Conservation (phyloP, 2,888 invertebrate genomes). For the Drosophila multiciliata region DNA sequence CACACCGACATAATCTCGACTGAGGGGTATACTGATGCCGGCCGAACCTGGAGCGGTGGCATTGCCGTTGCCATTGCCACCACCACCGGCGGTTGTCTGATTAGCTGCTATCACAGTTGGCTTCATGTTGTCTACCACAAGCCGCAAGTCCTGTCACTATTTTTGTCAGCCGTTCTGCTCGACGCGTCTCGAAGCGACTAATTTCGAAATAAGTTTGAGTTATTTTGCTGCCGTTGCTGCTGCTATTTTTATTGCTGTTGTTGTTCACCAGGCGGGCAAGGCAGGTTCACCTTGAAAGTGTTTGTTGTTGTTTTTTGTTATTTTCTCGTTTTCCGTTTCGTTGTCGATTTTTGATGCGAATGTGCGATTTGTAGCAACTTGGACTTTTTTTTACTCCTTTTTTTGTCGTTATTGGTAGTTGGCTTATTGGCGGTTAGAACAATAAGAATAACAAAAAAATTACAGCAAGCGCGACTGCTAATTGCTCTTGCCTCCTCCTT, state of each 20-base stretch:
- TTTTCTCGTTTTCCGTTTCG: slow-evolving; percentile 28
- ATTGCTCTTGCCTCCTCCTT: slow-evolving; percentile 32
- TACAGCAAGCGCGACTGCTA: slow-evolving; percentile 33
- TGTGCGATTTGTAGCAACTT: slow-evolving; percentile 38
- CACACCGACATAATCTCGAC: slow-evolving; percentile 67
- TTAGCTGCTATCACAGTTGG: slow-evolving; percentile 83
- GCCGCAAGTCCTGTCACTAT: slow-evolving; percentile 39
- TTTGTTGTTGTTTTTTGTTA: slow-evolving; percentile 59
- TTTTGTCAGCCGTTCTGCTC: slow-evolving; percentile 30
- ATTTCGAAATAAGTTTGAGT: slow-evolving; percentile 56
- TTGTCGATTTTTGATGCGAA: slow-evolving; percentile 28
- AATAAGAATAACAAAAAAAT: slow-evolving; percentile 25
- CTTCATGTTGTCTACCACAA: slow-evolving; percentile 71
- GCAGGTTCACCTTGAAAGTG: slow-evolving; percentile 69
- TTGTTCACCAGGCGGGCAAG: slow-evolving; percentile 41
- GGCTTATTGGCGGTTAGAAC: slow-evolving; percentile 13
- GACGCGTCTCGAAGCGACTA: slow-evolving; percentile 43
- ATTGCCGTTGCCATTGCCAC: slow-evolving; percentile 37
- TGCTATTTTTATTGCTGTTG: slow-evolving; percentile 16
- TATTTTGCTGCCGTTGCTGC: slow-evolving; percentile 39
- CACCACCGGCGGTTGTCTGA: slow-evolving; percentile 51
- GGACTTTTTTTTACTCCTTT: slow-evolving; percentile 15
- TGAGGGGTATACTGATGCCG: slow-evolving; percentile 79
- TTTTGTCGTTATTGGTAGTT: neutral
- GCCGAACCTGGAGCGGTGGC: slow-evolving; percentile 41